A percentile compares a stretch with the other conserved stretches of the same genome.
Conservation (phyloP, 30 jellyfish, hydroid and myxozoan species). For the Aurelia sp. region DNA sequence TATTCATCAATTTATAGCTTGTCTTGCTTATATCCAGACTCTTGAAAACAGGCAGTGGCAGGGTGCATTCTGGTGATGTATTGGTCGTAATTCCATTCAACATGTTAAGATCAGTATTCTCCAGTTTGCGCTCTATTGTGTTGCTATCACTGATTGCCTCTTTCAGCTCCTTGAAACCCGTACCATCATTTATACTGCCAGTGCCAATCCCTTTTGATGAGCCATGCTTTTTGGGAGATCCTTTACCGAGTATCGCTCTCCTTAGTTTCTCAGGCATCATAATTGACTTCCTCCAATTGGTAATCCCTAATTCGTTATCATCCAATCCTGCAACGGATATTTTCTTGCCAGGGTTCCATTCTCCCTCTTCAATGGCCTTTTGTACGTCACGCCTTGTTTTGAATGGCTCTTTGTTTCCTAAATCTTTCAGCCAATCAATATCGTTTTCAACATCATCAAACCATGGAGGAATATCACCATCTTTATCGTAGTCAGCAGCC, state of each 20-base stretch:
- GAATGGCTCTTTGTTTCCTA: conserved; percentile 4
- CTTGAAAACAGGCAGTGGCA: conserved; percentile 24
- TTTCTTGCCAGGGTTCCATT: too few species aligned
- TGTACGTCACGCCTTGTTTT: neutral
- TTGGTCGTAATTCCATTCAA: neutral
- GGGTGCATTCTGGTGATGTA: conserved; percentile 1
- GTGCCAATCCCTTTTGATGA: too few species aligned
- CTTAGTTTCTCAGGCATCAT: too few species aligned
- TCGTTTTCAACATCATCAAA: conserved; percentile 64
- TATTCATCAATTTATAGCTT: conserved; percentile 30
- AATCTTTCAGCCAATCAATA: conserved; percentile 56
- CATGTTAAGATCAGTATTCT: neutral
- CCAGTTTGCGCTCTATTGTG: neutral
- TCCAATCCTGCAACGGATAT: too few species aligned
- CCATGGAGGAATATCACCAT: conserved; percentile 41
- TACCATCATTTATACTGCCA: neutral
- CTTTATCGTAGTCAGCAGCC: conserved; percentile 52
- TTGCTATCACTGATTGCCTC: neutral
- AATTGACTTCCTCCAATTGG: neutral
- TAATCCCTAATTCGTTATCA: conserved; percentile 3
- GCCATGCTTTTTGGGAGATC: too few species aligned
- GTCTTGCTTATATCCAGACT: conserved; percentile 33
- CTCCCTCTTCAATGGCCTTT: neutral
- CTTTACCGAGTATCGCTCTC: too few species aligned
- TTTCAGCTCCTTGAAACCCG: neutral